Percentiles rank a stretch among this genome's conserved stretches.
Evolutionary conservation across 1,140 invertebrate genomes (phyloP).

Genomic region (Aphelenchoides besseyi): DNA sequence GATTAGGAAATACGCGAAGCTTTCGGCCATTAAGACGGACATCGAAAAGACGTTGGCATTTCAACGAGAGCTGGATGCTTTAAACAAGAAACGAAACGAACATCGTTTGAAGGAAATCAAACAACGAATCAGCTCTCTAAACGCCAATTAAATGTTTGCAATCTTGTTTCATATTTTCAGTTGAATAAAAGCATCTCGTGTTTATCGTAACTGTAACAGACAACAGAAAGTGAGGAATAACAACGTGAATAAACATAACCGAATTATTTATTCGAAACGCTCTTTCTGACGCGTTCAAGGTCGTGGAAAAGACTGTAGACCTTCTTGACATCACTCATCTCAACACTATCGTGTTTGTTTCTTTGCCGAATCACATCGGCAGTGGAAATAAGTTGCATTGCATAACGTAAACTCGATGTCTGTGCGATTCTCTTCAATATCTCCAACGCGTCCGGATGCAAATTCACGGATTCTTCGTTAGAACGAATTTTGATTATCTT

Average conservation of each 20-base stretch:
- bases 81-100: background rate
- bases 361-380: slow-evolving; percentile 79
- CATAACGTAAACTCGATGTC: slow-evolving; percentile 80
- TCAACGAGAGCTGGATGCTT: background rate
- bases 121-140: slow-evolving; percentile 2
- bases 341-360: slow-evolving; percentile 65
- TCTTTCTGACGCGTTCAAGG: slow-evolving; percentile 66
- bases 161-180: background rate
- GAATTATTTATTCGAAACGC: background rate
- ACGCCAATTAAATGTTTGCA: background rate
- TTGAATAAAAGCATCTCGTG: background rate
- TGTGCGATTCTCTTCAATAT: slow-evolving; percentile 86
- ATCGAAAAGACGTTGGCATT: background rate
- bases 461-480: slow-evolving; percentile 92
- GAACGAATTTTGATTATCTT: slow-evolving; percentile 62
- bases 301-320: slow-evolving; percentile 92
- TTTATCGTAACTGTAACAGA: background rate
- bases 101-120: background rate
- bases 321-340: slow-evolving; percentile 82
- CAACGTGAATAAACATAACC: background rate
- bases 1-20: background rate
- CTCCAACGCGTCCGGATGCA: slow-evolving; percentile 82
- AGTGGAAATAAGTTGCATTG: slow-evolving; percentile 96
- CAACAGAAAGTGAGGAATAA: background rate
- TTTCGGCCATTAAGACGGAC: background rate